Evolutionary conservation across 2,888 invertebrate genomes (phyloP), one percentile per base, ranked within the genome.

Genomic region (Anoplius nigerrimus): DNA sequence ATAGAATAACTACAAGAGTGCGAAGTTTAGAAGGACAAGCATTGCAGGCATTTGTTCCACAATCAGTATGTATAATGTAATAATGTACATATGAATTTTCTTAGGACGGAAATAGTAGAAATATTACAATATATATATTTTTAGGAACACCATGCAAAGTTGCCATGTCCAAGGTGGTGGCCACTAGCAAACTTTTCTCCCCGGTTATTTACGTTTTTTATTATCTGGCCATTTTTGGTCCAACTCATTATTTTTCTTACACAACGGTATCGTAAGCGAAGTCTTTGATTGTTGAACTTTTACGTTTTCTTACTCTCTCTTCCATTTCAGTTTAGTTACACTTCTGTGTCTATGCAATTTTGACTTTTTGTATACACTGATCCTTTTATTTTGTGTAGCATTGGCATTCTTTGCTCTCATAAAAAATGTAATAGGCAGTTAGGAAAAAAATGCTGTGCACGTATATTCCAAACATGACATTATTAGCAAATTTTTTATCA

Each of bases 221-320:
- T 93, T 22, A 72, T 92, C 65, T 94, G 94, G 94, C 94, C 94
- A 4, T 90, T 94, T 82, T 72, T 93, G 55, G 92, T 91, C 18
- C 87, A 87, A 52, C 76, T 81, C 53, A 59, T 86, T 13, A 66
- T 87, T 65, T 76, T 78, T 27, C 74, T 82, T 51, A 80, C 79
- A 43, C 85, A 84, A 73, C 87, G 86, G 45, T 84, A 84, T 66
- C 87, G 86, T 68, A 84, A 84, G 74, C 82, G 86, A 62, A 85
- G 81, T 75, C 82, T 85, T 77, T 83, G 82, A 86, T 83, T 71
- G 42, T 65, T 34, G 20, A 53, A 51, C 45, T 63, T 48, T n/a
- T 43, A 64, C 18, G 24, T 18, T 53, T 63, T 71, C 22, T 48
- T 53, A 62, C 1, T 34, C 34, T 34, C 34, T 34, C 34, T 34